These are phyloP conservation scores for Chymomyza fuscimana DNA, from an alignment of 2,888 invertebrate species.

Conservation along the genomic window DNA sequence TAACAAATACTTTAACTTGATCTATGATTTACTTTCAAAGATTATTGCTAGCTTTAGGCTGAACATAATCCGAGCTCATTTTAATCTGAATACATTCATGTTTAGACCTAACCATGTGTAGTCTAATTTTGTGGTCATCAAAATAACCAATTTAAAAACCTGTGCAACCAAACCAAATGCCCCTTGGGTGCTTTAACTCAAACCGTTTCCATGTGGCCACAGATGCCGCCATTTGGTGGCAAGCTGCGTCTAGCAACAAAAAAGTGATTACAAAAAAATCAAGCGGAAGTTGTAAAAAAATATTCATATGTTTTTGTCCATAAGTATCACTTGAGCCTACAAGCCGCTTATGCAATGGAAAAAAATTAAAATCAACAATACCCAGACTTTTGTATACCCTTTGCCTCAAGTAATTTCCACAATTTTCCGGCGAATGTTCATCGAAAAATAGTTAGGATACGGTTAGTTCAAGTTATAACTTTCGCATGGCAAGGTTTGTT, in stretches of 20 bases:
- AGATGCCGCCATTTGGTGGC: constrained; percentile 65
- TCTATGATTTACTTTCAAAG: no score
- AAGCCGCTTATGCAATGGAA: constrained; percentile 15
- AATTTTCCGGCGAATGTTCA: no score
- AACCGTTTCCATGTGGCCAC: constrained; percentile 52
- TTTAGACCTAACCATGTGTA: neutral
- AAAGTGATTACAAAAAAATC: constrained; percentile 20
- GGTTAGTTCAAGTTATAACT: no score
- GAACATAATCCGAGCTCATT: neutral
- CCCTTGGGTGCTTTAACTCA: neutral
- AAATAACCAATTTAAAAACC: neutral
- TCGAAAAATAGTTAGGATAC: no score
- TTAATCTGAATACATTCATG: neutral
- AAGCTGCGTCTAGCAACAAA: constrained; percentile 38
- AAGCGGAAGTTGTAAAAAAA: constrained; percentile 46
- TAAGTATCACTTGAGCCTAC: constrained; percentile 26
- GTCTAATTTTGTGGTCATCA: neutral
- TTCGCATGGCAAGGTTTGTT: no score
- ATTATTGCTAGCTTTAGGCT: no score
- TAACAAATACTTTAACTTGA: no score
- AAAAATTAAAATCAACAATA: constrained; percentile 10
- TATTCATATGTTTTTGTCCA: constrained; percentile 12
- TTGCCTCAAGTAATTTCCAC: no score
- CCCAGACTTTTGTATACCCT: neutral
- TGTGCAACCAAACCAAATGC: neutral